A percentile compares a stretch with the other conserved stretches of the same genome.
Conservation (phyloP, 1,140 invertebrate genomes). For the Thaumatotibia leucotreta region DNA sequence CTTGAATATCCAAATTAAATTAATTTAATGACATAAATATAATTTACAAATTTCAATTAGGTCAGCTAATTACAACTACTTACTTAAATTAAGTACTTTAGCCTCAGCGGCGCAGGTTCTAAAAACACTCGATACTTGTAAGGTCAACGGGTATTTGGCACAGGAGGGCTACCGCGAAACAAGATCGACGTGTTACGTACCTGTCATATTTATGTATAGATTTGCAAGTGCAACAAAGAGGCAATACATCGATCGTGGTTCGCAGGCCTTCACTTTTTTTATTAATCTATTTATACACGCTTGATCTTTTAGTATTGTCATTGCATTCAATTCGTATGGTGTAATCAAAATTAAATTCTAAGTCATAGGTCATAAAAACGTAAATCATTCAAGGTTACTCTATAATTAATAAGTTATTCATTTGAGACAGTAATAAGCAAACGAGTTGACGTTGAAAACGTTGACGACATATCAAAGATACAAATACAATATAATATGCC, state of each 20-base stretch:
- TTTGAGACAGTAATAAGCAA: too few relatives aligned
- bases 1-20: constrained; percentile 23
- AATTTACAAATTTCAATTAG: constrained; percentile 39
- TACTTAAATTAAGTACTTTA: constrained; percentile 24
- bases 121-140: neutral
- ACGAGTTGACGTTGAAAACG: too few relatives aligned
- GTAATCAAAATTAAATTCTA: neutral
- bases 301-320: neutral
- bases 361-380: neutral
- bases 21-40: constrained; percentile 54
- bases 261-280: too few relatives aligned
- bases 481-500: too few relatives aligned
- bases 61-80: constrained; percentile 14
- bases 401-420: too few relatives aligned
- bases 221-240: too few relatives aligned
- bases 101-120: neutral
- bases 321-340: neutral
- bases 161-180: too few relatives aligned
- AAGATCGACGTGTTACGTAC: too few relatives aligned
- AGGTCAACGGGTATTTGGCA: neutral
- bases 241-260: too few relatives aligned
- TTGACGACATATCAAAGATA: too few relatives aligned
- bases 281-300: neutral
- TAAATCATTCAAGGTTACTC: neutral
- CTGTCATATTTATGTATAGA: too few relatives aligned